Evolutionary conservation across 2,888 invertebrate genomes (phyloP), one percentile per base, ranked within the genome.

Genomic region (Ganaspis brasiliensis): DNA sequence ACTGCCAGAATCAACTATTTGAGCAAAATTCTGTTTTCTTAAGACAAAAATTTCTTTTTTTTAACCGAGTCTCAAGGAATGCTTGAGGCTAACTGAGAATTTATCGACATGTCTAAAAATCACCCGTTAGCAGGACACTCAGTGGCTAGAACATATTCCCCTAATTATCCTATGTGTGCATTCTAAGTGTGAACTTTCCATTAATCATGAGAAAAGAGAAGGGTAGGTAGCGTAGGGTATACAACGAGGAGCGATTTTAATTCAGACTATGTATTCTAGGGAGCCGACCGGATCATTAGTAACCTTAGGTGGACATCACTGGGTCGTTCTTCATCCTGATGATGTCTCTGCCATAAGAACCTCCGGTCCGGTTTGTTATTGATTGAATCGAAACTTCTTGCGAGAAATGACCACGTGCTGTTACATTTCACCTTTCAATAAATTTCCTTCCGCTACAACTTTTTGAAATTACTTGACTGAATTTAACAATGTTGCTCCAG

Each of bases 171-270:
- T 88, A 86, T 90, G 90, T 90, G 90, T 91, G 91, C 91, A 91
- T 91, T 91, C 91, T 89, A 89, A 91, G 91, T 91, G 91, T 91
- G 91, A 91, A 91, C 91, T 91, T 88, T 89, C 90, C 91, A 91
- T 91, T 91, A 91, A 91, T 91, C 91, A 91, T 89, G 87, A 88
- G 86, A 87, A 88, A 87, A 87, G 86, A 87, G 88, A 88, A 88
- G 88, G 88, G 87, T 85, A 82, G 83, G 84, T 79, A 82, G 84
- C 82, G 81, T 81, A 84, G 88, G 85, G 86, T 84, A 87, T 87
- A 86, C 85, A 86, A 86, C 86, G 85, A 75, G 77, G 81, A 88
- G 87, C 88, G 89, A 90, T 91, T 91, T 91, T 91, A 91, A 91
- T 91, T 91, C 91, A 90, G 88, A 89, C 89, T 87, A 91, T 89